Base-by-base conservation (phyloP, 2,888 invertebrate genomes). In the Ctena decussata region DNA sequence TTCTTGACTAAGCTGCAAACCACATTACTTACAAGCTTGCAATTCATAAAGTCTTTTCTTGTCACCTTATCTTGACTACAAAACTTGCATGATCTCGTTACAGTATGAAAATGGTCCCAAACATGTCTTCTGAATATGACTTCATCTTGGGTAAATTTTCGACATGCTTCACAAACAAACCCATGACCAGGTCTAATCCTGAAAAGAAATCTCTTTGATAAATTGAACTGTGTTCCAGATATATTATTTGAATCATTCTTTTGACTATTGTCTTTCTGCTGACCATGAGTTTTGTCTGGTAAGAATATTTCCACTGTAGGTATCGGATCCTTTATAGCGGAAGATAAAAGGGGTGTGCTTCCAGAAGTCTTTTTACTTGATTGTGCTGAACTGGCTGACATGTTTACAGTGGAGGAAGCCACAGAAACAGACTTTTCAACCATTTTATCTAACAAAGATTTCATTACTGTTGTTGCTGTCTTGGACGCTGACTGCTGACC, bases 81-180 rank as follows among this genome's bases (percentile, higher is more conserved):
- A n/a, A 75, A 71, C 35, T 76, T 78, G 44, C 89, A 89, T 37
- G 83, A 80, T 39, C 71, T 27, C 15, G 78, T 75, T 41, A 49
- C 46, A 15, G 69, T 41, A 60, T 91, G 91, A 80, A 90, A 89
- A 85, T 91, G 91, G 24, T 84, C 88, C 91, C 91, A 91, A n/a
- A 91, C 78, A 84, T 91, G 91, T 77, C 80, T 82, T 30, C 84
- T 79, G 77, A 90, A 91, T 8, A 80, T 71, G 24, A 80, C 77
- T 72, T 91, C 91, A 74, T 86, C 86, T 46, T 80, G 82, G 8
- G 89, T 86, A 44, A 75, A 89, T 39, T 89, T 89, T 69, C 73
- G 84, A 73, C 89, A 89, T 11, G 77, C 78, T 72, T 89, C 89
- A 83, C 89, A 89, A 18, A 89, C 85, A 85, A 86, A 83, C 1